Conservation (phyloP, 30 jellyfish, hydroid and myxozoan genomes). For the Aurelia aurita region DNA sequence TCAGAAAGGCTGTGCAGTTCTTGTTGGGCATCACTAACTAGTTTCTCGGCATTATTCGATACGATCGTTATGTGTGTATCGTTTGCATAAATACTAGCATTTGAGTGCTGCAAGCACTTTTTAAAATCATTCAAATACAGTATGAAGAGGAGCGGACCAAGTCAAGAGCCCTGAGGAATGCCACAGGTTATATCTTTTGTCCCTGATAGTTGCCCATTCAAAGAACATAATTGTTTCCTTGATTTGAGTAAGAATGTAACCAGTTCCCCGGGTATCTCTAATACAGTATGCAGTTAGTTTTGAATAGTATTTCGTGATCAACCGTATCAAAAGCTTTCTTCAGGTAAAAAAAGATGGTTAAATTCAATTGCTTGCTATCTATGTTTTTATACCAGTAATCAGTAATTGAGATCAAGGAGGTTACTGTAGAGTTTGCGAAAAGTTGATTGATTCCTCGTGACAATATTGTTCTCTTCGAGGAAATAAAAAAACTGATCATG, state of each 20-base stretch:
- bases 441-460: constrained; percentile 37
- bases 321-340: constrained; percentile 1
- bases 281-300: neutral
- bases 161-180: too few relatives aligned
- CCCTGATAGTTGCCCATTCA: too few relatives aligned
- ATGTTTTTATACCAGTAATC: constrained; percentile 53
- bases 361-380: constrained; percentile 6
- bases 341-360: constrained; percentile 1
- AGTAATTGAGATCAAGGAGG: constrained; percentile 13
- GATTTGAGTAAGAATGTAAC: neutral
- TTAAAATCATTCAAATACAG: too few relatives aligned
- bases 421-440: constrained; percentile 30
- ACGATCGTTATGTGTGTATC: too few relatives aligned
- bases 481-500: constrained; percentile 13
- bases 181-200: too few relatives aligned
- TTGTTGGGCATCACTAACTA: too few relatives aligned
- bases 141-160: too few relatives aligned
- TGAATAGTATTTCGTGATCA: constrained; percentile 4
- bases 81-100: too few relatives aligned
- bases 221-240: neutral
- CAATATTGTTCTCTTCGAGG: constrained; percentile 23
- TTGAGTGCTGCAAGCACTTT: too few relatives aligned
- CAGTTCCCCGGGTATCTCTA: constrained; percentile 7
- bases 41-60: too few relatives aligned
- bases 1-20: too few relatives aligned